Percentiles rank a stretch among this genome's conserved stretches.
Conservation (phyloP, 2,797 vertebrate species). For the Coregonus sp. region DNA sequence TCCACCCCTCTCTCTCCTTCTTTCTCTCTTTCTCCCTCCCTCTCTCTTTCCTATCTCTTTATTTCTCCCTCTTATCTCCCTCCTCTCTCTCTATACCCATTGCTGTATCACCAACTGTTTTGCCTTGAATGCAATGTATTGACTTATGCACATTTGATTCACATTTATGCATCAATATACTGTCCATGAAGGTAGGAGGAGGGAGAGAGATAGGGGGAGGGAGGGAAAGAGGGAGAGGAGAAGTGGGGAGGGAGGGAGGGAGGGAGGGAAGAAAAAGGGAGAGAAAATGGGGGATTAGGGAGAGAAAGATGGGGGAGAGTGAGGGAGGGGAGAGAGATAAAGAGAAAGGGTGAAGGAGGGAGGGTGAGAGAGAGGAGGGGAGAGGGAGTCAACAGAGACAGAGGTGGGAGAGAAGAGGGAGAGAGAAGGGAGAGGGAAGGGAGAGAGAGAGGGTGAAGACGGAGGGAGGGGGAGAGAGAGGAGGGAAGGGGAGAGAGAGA, state of each 20-base stretch:
- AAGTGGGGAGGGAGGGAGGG: neutral
- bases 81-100: neutral
- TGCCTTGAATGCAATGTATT: slow-evolving; percentile 3
- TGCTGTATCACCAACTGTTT: slow-evolving; percentile 3
- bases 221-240: neutral
- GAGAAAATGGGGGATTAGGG: neutral
- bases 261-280: neutral
- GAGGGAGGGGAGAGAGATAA: neutral
- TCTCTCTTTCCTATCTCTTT: neutral
- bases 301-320: neutral
- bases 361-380: neutral
- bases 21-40: neutral
- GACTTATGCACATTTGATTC: neutral
- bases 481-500: too few species aligned
- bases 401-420: too few species aligned
- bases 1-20: too few species aligned
- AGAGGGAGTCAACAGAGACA: too few species aligned
- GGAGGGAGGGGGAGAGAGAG: too few species aligned
- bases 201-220: neutral
- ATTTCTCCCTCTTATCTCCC: neutral
- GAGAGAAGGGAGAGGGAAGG: neutral
- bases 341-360: neutral
- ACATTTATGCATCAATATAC: slow-evolving; percentile 2
- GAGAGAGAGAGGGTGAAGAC: too few species aligned
- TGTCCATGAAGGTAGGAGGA: slow-evolving; percentile 19